Evolutionary conservation across 2,888 invertebrate genomes (phyloP), one percentile per base, ranked within the genome.

Genomic region (Lapara coniferarum): DNA sequence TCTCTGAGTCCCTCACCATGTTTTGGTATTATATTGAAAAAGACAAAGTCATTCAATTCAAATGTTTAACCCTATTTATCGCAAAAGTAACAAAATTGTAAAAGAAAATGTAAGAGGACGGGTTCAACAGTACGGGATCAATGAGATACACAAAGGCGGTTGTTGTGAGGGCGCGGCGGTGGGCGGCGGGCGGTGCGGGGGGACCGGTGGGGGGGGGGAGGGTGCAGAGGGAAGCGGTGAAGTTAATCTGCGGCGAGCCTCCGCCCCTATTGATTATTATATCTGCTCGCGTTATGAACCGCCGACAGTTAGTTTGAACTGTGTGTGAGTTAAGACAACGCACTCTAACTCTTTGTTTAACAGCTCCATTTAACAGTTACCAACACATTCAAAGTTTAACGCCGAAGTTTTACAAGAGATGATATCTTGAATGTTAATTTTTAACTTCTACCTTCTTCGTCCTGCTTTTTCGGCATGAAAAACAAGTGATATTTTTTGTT

Each of bases 211-310:
- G 16, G 4, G 59, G 46, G n/a, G 59, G 46, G 46, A 16, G 12
- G n/a, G 58, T 10, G n/a, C 4, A 19, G 51, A 51, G 51, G 13
- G 51, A 51, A 10, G 53, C 30, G 57, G 57, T 37, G 49, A 49
- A 63, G 63, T 63, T 63, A 63, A 63, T 63, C 63, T 63, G 63
- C 63, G 63, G 63, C 63, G 44, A 63, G 63, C 49, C 46, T 55
- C 46, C 59, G 59, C 59, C 46, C 16, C 59, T 63, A 63, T 63
- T 63, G 63, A 63, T 63, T 63, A 63, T 63, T 46, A 63, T 63
- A 63, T 63, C 63, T 46, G 59, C 44, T 37, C 19, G 19, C 63
- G 63, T 49, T 63, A 63, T 63, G 63, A 63, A 63, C 63, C 16
- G 16, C 49, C 63, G 46, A 46, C 49, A 59, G 46, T 63, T 63